These are phyloP conservation scores for Homalodisca vitripennis DNA, from an alignment of 1,140 invertebrate species.

Conservation along the genomic window DNA sequence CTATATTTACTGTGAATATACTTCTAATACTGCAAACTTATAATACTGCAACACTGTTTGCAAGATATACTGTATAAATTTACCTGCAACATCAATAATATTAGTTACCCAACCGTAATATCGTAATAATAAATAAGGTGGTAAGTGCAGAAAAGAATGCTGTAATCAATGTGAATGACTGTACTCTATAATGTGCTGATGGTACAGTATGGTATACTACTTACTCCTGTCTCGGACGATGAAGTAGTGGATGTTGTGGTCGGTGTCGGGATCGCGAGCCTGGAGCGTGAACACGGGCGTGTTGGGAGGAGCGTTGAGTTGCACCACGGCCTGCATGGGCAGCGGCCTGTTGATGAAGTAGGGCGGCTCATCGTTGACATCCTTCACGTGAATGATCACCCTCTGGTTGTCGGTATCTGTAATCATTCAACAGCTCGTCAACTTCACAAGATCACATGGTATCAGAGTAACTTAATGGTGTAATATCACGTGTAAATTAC, in stretches of 20 bases:
- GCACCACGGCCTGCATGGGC: slow-evolving; percentile 95
- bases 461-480: no score
- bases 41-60: no score
- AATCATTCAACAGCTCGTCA: slow-evolving; percentile 45
- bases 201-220: slow-evolving; percentile 37
- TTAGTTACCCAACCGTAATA: no score
- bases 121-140: no score
- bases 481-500: no score
- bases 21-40: no score
- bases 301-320: slow-evolving; percentile 90
- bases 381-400: slow-evolving; percentile 91
- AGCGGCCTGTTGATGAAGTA: slow-evolving; percentile 94
- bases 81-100: no score
- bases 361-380: slow-evolving; percentile 94
- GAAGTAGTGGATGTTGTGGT: slow-evolving; percentile 94
- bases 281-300: slow-evolving; percentile 95
- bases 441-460: no score
- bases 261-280: slow-evolving; percentile 91
- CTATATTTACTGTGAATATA: no score
- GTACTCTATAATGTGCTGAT: neutral
- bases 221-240: slow-evolving; percentile 85
- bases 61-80: no score
- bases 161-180: no score
- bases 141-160: no score
- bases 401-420: slow-evolving; percentile 91